Percentiles rank a stretch among this genome's conserved stretches.
These are phyloP conservation scores for Acanthosepion lycidas DNA, from an alignment of 2,888 invertebrate genomes.

Conservation along the genomic window DNA sequence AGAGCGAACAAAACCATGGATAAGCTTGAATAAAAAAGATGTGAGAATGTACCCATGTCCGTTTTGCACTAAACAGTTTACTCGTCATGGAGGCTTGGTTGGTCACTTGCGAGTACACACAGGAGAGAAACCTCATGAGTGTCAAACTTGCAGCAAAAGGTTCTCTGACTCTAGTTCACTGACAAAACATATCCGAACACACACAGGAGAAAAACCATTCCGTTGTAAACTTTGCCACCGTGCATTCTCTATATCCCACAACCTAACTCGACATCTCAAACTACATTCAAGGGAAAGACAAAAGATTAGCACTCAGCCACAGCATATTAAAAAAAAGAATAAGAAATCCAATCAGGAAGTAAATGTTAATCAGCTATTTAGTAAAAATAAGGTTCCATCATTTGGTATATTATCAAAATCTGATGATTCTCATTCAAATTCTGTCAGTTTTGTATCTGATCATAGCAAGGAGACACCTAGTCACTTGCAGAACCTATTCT, in stretches of 20 bases:
- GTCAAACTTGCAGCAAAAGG: not conserved
- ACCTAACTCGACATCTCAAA: conserved; percentile 4
- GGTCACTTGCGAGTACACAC: conserved; percentile 14
- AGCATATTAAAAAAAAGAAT: not conserved
- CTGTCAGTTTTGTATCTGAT: not conserved
- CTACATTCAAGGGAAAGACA: not conserved
- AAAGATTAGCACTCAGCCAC: not conserved
- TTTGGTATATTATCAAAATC: not conserved
- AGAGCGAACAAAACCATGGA: not conserved
- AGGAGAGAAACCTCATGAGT: not conserved
- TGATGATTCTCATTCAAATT: not conserved
- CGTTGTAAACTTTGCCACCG: conserved; percentile 12
- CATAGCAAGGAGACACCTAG: not conserved
- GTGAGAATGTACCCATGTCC: not conserved
- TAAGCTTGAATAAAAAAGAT: not conserved
- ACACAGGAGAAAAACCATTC: not conserved
- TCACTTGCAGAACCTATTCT: not conserved
- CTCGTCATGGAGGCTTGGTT: conserved; percentile 3
- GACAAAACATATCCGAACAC: not conserved
- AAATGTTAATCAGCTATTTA: not conserved
- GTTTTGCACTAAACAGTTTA: not conserved
- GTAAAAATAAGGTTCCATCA: not conserved
- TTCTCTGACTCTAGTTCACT: not conserved
- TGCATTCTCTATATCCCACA: not conserved
- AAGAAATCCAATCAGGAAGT: not conserved